Evolutionary conservation across 2,888 invertebrate species (phyloP).

Genomic region (Plusia festucae): DNA sequence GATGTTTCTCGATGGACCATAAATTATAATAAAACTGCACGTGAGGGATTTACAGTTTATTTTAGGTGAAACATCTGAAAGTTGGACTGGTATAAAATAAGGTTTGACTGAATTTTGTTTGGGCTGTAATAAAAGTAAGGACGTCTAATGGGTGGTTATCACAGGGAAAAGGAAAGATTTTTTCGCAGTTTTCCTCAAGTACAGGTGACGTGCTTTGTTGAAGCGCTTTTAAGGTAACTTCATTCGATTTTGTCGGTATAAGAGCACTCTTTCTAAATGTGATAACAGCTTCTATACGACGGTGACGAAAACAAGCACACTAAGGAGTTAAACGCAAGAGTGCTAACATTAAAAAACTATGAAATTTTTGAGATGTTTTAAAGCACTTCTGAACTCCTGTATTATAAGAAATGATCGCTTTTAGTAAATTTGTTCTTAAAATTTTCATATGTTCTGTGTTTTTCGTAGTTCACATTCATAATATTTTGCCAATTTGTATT

Average conservation of each 20-base stretch:
- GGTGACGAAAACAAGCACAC: conserved; percentile 5
- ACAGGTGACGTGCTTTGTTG: conserved; percentile 46
- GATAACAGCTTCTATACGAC: conserved; percentile 43
- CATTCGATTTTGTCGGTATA: conserved; percentile 53
- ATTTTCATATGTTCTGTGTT: too few relatives aligned
- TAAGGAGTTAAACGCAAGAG: neutral
- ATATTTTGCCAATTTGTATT: too few relatives aligned
- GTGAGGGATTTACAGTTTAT: conserved; percentile 62
- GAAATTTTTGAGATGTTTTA: too few relatives aligned
- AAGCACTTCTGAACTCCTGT: too few relatives aligned
- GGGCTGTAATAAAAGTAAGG: conserved; percentile 46
- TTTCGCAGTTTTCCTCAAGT: conserved; percentile 36
- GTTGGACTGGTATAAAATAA: conserved; percentile 54
- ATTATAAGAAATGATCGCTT: too few relatives aligned
- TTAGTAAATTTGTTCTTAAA: too few relatives aligned
- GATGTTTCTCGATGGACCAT: conserved; percentile 55
- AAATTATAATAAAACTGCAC: conserved; percentile 62
- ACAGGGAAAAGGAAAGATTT: conserved; percentile 35
- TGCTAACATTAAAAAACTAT: neutral
- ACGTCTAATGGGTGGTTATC: conserved; percentile 52
- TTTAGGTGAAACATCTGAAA: conserved; percentile 52
- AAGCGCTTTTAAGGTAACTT: conserved; percentile 48
- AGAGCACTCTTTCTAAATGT: conserved; percentile 56
- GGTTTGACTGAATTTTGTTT: conserved; percentile 39
- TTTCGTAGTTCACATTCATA: too few relatives aligned